phyloP scores from a whole-genome alignment of 2,797 vertebrate species.

The Lithobates sylvaticus region DNA sequence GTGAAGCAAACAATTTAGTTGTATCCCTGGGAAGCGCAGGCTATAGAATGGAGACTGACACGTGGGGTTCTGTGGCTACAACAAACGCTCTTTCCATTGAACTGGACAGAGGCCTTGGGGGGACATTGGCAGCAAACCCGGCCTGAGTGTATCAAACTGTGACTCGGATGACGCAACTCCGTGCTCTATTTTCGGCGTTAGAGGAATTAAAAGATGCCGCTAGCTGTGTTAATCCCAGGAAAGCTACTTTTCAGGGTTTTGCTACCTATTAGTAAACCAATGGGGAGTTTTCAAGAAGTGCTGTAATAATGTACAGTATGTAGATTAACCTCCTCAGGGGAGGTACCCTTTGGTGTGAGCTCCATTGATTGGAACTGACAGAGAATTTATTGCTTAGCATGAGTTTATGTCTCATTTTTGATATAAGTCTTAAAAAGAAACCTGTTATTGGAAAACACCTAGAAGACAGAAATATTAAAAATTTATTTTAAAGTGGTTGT shows the following conservation, averaged over 20 bases:
- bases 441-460: too few species aligned
- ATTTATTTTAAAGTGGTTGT: too few species aligned
- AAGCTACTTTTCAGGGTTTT: background rate
- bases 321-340: too few species aligned
- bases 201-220: background rate
- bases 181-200: background rate
- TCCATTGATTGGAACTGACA: too few species aligned
- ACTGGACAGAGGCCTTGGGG: slow-evolving; percentile 16
- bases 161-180: background rate
- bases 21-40: background rate
- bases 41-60: background rate
- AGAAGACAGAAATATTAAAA: too few species aligned
- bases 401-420: too few species aligned
- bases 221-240: slow-evolving; percentile 15
- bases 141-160: background rate
- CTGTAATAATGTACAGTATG: too few species aligned
- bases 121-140: background rate
- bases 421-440: too few species aligned
- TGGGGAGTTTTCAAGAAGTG: too few species aligned
- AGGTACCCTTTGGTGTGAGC: too few species aligned
- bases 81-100: background rate
- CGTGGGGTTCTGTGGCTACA: background rate
- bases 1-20: background rate
- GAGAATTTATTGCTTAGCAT: too few species aligned
- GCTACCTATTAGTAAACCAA: slow-evolving; percentile 6